These are phyloP conservation scores for Rutpela maculata DNA, from an alignment of 2,888 invertebrate genomes.

Conservation along the genomic window DNA sequence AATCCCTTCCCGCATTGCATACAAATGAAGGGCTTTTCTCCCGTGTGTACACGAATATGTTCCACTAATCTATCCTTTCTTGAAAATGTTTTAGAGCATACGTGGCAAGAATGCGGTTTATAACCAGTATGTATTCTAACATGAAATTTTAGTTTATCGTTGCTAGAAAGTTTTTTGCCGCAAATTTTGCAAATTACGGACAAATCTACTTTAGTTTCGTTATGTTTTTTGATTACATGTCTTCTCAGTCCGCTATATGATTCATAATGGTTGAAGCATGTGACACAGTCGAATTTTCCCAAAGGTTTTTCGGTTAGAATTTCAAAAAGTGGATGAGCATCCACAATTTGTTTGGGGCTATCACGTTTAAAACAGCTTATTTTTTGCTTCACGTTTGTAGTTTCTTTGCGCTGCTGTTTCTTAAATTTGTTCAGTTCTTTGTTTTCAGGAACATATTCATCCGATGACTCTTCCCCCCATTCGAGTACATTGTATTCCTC, in stretches of 20 bases:
- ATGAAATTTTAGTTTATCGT: constrained; percentile 62
- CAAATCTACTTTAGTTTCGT: constrained; percentile 72
- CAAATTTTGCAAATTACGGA: constrained; percentile 66
- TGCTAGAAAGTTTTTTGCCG: constrained; percentile 61
- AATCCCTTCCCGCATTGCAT: constrained; percentile 64
- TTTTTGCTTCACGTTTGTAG: no score
- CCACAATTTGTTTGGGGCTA: no score
- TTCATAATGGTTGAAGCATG: constrained; percentile 73
- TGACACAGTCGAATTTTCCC: constrained; percentile 72
- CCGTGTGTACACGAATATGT: constrained; percentile 64
- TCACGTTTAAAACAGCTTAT: no score
- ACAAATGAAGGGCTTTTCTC: constrained; percentile 62
- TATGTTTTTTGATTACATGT: constrained; percentile 69
- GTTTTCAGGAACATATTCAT: no score
- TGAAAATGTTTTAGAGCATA: constrained; percentile 59
- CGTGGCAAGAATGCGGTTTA: constrained; percentile 62
- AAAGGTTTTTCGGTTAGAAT: constrained; percentile 64
- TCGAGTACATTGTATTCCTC: no score
- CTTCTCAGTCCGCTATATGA: constrained; percentile 67
- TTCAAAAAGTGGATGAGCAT: constrained; percentile 47
- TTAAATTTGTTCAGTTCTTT: no score
- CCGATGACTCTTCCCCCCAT: no score
- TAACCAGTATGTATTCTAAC: constrained; percentile 64
- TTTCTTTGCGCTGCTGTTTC: no score
- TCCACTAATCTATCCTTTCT: constrained; percentile 57